Percentiles rank a stretch among this genome's conserved stretches.
phyloP scores from a whole-genome alignment of 1,140 invertebrate genomes.

The Atta colombica region DNA sequence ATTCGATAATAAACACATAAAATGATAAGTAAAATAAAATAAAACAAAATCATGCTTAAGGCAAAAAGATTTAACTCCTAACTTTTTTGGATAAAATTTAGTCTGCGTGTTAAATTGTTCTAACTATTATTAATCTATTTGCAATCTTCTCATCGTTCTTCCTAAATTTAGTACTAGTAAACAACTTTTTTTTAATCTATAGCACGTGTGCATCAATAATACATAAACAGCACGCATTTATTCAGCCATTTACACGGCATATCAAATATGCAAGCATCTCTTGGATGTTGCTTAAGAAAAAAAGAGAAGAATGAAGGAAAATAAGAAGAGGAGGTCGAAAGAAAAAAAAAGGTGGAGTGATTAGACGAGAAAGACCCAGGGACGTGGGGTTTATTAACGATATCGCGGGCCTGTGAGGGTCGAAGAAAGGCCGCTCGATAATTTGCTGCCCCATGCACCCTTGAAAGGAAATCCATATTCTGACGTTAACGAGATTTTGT shows the following conservation, averaged over 20 bases:
- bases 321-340: constrained; percentile 51
- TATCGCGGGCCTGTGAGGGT: constrained; percentile 82
- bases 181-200: constrained; percentile 61
- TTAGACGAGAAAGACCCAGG: constrained; percentile 83
- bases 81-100: neutral
- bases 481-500: constrained; percentile 77
- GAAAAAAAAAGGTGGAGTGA: constrained; percentile 79
- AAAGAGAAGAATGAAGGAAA: constrained; percentile 57
- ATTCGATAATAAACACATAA: neutral
- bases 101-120: neutral
- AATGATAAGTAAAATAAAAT: neutral
- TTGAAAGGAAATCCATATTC: constrained; percentile 78
- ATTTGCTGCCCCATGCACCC: constrained; percentile 79
- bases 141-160: constrained; percentile 8
- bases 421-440: constrained; percentile 83
- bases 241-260: constrained; percentile 83
- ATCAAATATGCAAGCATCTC: constrained; percentile 86
- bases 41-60: neutral
- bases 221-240: constrained; percentile 81
- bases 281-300: constrained; percentile 64
- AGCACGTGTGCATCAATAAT: constrained; percentile 80
- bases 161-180: neutral
- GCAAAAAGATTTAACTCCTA: neutral
- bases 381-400: constrained; percentile 85
- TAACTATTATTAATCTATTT: constrained; percentile 32